A percentile compares a stretch with the other conserved stretches of the same genome.
phyloP scores from a whole-genome alignment of 1,140 invertebrate species.

The Thaumetopoea pityocampa region DNA sequence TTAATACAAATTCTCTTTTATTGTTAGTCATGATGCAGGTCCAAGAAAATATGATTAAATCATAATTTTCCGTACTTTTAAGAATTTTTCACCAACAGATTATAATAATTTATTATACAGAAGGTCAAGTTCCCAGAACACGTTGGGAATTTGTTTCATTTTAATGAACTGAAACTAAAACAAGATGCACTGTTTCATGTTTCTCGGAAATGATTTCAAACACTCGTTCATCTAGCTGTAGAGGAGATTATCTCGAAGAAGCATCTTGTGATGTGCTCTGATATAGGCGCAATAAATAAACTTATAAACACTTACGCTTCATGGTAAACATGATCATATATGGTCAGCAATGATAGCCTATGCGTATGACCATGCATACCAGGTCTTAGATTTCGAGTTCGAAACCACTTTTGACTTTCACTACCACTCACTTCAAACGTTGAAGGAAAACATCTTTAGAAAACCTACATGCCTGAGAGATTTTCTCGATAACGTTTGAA shows the following conservation, averaged over 20 bases:
- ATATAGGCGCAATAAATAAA: not conserved
- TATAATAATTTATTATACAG: not conserved
- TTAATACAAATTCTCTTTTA: too few relatives aligned
- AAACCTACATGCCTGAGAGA: too few relatives aligned
- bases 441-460: too few relatives aligned
- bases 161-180: constrained; percentile 33
- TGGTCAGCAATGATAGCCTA: not conserved
- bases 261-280: not conserved
- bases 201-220: constrained; percentile 25
- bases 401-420: too few relatives aligned
- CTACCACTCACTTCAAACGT: too few relatives aligned
- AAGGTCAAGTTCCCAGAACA: constrained; percentile 32
- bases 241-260: constrained; percentile 2
- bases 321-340: not conserved
- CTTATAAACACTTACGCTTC: not conserved
- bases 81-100: too few relatives aligned
- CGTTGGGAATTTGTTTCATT: constrained; percentile 25
- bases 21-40: too few relatives aligned
- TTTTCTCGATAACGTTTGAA: too few relatives aligned
- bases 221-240: constrained; percentile 3
- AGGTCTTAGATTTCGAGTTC: too few relatives aligned
- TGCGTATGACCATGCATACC: too few relatives aligned
- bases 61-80: too few relatives aligned
- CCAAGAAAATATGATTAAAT: too few relatives aligned
- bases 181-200: constrained; percentile 25